Conservation (phyloP, 2,113 vertebrate genomes). For the Isichthys henryi region DNA sequence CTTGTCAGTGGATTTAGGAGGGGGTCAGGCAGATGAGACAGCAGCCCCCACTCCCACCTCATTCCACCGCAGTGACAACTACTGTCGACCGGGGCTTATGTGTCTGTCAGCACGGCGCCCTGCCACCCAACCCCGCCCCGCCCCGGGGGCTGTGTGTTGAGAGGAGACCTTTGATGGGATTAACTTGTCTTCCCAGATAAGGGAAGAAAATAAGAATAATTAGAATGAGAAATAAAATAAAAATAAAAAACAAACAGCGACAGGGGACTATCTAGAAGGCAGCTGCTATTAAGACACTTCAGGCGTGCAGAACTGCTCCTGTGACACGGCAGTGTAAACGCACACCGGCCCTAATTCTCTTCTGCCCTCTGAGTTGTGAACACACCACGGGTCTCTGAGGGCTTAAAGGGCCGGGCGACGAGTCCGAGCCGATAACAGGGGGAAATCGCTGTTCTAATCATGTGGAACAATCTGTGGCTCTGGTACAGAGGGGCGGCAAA, state of each 20-base stretch:
- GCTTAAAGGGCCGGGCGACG: background rate
- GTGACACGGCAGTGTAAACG: background rate
- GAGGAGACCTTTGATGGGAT: constrained; percentile 2
- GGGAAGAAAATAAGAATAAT: background rate
- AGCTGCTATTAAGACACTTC: background rate
- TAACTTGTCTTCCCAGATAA: background rate
- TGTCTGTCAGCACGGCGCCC: background rate
- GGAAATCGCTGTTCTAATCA: background rate
- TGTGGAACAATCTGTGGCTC: background rate
- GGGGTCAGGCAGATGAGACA: background rate
- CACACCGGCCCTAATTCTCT: background rate
- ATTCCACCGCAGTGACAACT: background rate
- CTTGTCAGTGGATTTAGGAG: background rate
- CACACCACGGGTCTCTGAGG: background rate
- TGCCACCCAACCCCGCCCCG: background rate
- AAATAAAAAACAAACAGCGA: background rate
- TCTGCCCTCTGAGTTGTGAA: background rate
- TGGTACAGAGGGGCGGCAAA: background rate
- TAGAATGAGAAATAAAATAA: background rate
- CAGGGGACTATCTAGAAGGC: background rate
- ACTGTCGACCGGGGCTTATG: background rate
- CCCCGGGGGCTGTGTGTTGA: background rate
- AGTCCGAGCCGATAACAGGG: background rate
- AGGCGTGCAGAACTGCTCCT: background rate
- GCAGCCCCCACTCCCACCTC: background rate